Conservation (phyloP, 2,113 vertebrate genomes). For the Oceanites oceanicus region DNA sequence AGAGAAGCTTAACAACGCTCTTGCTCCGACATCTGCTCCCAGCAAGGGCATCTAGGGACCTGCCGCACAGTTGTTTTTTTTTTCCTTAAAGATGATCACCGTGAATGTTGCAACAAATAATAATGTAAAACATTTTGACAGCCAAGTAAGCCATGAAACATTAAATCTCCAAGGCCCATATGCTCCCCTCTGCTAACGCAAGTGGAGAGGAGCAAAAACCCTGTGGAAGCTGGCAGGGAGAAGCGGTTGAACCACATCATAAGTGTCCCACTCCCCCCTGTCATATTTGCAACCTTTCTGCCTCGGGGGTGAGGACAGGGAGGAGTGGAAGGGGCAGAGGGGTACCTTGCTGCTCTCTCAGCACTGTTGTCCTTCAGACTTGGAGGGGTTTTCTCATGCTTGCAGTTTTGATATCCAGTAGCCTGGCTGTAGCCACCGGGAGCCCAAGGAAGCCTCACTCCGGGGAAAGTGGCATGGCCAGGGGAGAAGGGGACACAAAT, state of each 20-base stretch:
- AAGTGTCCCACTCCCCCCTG: neutral
- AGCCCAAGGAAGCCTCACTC: neutral
- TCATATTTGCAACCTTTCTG: neutral
- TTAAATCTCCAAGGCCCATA: conserved; percentile 66
- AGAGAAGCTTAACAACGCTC: conserved; percentile 53
- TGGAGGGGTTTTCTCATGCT: neutral
- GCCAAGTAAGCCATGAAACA: conserved; percentile 75
- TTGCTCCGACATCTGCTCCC: conserved; percentile 70
- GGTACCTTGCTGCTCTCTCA: neutral
- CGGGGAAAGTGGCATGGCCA: fast-evolving
- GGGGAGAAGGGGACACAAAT: neutral
- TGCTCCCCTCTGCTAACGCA: conserved; percentile 48
- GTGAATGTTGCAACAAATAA: conserved; percentile 71
- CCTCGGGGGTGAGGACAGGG: neutral
- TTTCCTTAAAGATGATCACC: conserved; percentile 78
- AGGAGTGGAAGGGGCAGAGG: neutral
- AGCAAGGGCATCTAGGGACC: conserved; percentile 71
- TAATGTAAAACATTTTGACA: conserved; percentile 76
- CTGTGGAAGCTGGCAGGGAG: neutral
- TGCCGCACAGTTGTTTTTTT: conserved; percentile 41
- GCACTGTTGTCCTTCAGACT: neutral
- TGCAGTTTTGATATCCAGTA: neutral
- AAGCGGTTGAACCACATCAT: neutral
- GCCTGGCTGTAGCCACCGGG: neutral
- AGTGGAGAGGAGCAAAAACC: conserved; percentile 35